Evolutionary conservation across 2,888 invertebrate genomes (phyloP), one percentile per base, ranked within the genome.

Genomic region (Latrodectus elegans): DNA sequence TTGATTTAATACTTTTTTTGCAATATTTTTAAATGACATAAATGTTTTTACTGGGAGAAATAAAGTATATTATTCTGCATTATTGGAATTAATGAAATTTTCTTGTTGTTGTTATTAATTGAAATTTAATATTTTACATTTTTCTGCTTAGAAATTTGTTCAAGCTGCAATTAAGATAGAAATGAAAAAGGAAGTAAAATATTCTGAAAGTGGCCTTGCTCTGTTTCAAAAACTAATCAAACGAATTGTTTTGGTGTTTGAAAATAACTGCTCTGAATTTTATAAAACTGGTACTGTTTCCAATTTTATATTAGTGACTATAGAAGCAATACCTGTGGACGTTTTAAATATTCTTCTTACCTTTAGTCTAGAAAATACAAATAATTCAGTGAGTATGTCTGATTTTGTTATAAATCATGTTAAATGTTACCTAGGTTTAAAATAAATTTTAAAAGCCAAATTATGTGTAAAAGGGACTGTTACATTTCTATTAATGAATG

Each of bases 281-380:
- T n/a, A 26, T 52, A 55, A 74, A 70, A 52, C 12, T 75, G 9
- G n/a, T 9, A 9, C 38, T 70, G 22, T n/a, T 6, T 17, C 49
- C 15, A 51, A 70, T 14, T 80, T 85, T 9, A 75, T 78, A 12
- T 4, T 51, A 9, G 53, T 68, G 51, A 22, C 75, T 60, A 55
- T 67, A 60, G 70, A 60, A 70, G 77, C 74, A 17, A 75, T 85
- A 68, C 79, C 85, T 51, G 12, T 52, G n/a, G 85, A 85, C 8
- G 22, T 85, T 68, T 67, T 85, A 55, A 79, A 74, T 26, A 49
- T 49, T 14, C 26, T 85, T 8, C 52, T 85, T 52, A 64, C 60
- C 26, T 85, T 75, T 26, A 70, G 85, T 26, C 60, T 85, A 14
- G 79, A 85, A 17, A 74, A 70, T 64, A 49, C 70, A 15, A 84